Evolutionary conservation across 1,140 invertebrate genomes (phyloP).

Genomic region (Drosophila serrata): DNA sequence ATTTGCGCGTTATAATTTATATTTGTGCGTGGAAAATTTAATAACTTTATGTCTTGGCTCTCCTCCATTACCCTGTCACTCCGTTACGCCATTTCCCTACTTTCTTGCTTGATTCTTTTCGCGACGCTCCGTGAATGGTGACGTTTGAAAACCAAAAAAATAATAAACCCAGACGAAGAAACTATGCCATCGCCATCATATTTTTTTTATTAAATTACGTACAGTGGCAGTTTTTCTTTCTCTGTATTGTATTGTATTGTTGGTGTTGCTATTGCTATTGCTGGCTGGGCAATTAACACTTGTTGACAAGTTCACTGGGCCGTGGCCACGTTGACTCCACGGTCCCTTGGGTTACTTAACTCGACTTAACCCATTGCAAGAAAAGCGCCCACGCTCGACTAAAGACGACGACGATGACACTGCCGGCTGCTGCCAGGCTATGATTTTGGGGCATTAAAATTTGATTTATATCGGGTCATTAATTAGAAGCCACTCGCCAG

Average conservation of each 20-base stretch:
- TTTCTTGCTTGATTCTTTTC: conserved; percentile 22
- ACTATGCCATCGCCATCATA: conserved; percentile 24
- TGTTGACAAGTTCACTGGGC: conserved; percentile 78
- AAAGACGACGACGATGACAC: conserved; percentile 14
- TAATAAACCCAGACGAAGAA: conserved; percentile 14
- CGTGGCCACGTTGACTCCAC: conserved; percentile 31
- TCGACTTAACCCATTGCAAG: conserved; percentile 53
- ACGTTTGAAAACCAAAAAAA: conserved; percentile 6
- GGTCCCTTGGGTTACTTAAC: conserved; percentile 44
- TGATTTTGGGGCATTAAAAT: conserved; percentile 74
- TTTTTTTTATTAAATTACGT: conserved; percentile 34
- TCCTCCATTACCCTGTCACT: conserved; percentile 4
- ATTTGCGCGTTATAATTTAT: conserved; percentile 39
- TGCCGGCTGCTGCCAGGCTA: conserved; percentile 34
- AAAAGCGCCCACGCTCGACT: conserved; percentile 47
- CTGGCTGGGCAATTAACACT: conserved; percentile 72
- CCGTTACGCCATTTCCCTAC: conserved; percentile 12
- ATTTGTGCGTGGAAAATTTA: conserved; percentile 52
- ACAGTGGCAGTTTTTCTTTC: conserved; percentile 21
- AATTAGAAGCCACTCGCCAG: conserved; percentile 53
- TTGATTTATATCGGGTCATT: conserved; percentile 72
- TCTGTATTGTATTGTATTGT: conserved; percentile 13
- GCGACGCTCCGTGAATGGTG: conserved; percentile 21
- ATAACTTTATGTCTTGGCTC: conserved; percentile 28
- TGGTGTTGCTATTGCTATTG: not conserved